Conservation (phyloP, 2,797 vertebrate genomes). For the Hafferia zeledoni region DNA sequence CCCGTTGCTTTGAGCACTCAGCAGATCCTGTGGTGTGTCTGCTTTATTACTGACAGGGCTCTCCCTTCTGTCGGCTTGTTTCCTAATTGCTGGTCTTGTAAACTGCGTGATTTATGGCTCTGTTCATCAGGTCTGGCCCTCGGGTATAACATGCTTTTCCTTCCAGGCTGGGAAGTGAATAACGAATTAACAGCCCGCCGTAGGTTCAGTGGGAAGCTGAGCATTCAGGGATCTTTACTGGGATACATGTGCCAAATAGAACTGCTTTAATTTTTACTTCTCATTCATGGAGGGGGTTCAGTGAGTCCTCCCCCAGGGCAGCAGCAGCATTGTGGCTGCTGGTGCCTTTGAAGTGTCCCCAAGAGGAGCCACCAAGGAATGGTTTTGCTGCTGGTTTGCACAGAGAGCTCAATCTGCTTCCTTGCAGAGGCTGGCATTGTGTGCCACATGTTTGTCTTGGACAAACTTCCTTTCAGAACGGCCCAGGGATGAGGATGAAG, state of each 20-base stretch:
- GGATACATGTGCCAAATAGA: constrained; percentile 61
- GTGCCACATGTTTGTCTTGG: neutral
- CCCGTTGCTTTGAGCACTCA: constrained; percentile 20
- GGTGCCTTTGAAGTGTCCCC: constrained; percentile 65
- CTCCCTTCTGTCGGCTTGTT: constrained; percentile 71
- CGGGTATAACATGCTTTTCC: constrained; percentile 69
- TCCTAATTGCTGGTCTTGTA: constrained; percentile 76
- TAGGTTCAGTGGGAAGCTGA: constrained; percentile 68
- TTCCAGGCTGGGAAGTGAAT: constrained; percentile 74
- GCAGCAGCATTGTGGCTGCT: constrained; percentile 1
- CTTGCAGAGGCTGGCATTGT: constrained; percentile 1
- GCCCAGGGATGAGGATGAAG: neutral
- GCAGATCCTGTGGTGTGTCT: constrained; percentile 44
- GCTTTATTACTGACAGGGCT: constrained; percentile 63
- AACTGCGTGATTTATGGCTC: constrained; percentile 76
- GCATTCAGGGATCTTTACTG: constrained; percentile 71
- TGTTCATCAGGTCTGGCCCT: constrained; percentile 68
- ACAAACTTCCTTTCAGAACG: neutral
- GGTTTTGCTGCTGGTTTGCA: neutral
- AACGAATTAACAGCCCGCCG: constrained; percentile 73
- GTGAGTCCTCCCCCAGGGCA: constrained; percentile 25
- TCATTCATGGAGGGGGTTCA: constrained; percentile 42
- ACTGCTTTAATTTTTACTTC: constrained; percentile 40
- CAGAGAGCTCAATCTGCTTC: constrained; percentile 27
- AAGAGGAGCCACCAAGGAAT: constrained; percentile 50